Percentiles rank a stretch among this genome's conserved stretches.
Evolutionary conservation across 2,888 invertebrate genomes (phyloP).

Genomic region (Lingula anatina): DNA sequence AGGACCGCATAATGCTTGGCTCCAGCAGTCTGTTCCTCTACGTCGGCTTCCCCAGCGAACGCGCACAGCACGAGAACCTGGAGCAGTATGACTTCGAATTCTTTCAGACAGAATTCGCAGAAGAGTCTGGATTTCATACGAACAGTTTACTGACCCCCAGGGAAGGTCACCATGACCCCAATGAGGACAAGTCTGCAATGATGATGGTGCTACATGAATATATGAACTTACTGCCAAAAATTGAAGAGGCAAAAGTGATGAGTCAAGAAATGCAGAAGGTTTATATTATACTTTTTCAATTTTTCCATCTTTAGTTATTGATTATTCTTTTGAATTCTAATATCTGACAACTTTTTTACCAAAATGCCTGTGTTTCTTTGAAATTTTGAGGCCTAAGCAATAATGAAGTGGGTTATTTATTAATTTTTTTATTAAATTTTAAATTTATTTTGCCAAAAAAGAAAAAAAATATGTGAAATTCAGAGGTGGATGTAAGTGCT

Average conservation of each 20-base stretch:
- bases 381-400: not conserved
- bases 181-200: conserved; percentile 10
- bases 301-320: not conserved
- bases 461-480: too few relatives aligned
- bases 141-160: conserved; percentile 14
- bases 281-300: too few relatives aligned
- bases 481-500: too few relatives aligned
- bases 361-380: too few relatives aligned
- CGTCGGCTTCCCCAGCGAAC: conserved; percentile 21
- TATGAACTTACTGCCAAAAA: conserved; percentile 25
- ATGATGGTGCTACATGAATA: conserved; percentile 26
- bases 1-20: conserved; percentile 32
- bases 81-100: conserved; percentile 24
- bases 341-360: too few relatives aligned
- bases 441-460: too few relatives aligned
- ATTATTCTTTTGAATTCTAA: too few relatives aligned
- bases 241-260: conserved; percentile 33
- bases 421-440: too few relatives aligned
- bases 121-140: conserved; percentile 17
- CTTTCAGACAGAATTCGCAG: conserved; percentile 30
- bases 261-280: conserved; percentile 34
- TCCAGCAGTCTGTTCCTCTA: conserved; percentile 28
- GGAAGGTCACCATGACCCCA: conserved; percentile 5
- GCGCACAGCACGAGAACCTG: conserved; percentile 11
- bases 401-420: not conserved